phyloP scores from a whole-genome alignment of 2,113 vertebrate genomes.

The Aspidoscelis tigris region DNA sequence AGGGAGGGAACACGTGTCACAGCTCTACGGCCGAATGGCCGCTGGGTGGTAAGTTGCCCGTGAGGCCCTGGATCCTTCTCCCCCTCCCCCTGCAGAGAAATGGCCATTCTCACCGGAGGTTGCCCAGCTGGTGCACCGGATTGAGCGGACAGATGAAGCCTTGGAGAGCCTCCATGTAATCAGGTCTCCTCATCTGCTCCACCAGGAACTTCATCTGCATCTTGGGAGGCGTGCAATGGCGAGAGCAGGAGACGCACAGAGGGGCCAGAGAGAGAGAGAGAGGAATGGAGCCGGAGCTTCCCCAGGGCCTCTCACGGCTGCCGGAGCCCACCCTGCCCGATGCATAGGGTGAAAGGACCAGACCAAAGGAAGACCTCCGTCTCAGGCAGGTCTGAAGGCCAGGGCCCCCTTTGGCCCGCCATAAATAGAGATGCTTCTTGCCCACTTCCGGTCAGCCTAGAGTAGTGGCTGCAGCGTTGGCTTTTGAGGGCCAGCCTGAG shows the following conservation, averaged over 20 bases:
- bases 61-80: background rate
- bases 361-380: too few species aligned
- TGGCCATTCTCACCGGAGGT: constrained; percentile 70
- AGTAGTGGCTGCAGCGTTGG: too few species aligned
- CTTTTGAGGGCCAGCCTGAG: too few species aligned
- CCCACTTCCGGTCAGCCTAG: too few species aligned
- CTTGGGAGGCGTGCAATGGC: constrained; percentile 49
- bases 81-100: background rate
- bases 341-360: too few species aligned
- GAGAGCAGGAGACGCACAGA: background rate
- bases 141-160: constrained; percentile 82
- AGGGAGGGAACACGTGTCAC: background rate
- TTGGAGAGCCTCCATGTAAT: constrained; percentile 83
- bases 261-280: too few species aligned
- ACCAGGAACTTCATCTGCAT: constrained; percentile 86
- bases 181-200: constrained; percentile 82
- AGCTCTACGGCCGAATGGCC: background rate
- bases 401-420: background rate
- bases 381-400: background rate
- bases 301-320: background rate
- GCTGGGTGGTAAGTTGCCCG: rapidly evolving
- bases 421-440: too few species aligned
- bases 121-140: constrained; percentile 81
- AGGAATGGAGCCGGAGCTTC: background rate
- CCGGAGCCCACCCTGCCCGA: background rate